Evolutionary conservation across 2,113 vertebrate species (phyloP).

Genomic region (Emydocephalus ijimae): DNA sequence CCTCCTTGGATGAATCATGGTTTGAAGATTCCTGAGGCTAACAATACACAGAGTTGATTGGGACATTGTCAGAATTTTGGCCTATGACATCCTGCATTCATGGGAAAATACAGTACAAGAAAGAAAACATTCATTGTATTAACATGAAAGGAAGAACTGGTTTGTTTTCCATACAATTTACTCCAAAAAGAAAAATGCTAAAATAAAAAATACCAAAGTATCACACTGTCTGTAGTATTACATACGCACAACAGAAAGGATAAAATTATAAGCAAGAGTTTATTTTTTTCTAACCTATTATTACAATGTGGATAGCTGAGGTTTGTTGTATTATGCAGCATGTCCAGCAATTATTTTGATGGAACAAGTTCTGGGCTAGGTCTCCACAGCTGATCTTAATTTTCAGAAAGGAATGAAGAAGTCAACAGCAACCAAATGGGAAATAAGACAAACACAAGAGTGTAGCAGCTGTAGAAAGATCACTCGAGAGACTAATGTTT

Average conservation of each 20-base stretch:
- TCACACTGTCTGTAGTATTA: background rate
- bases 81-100: background rate
- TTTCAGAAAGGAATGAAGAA: constrained; percentile 21
- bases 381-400: constrained; percentile 17
- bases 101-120: background rate
- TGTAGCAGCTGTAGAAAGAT: constrained; percentile 11
- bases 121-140: background rate
- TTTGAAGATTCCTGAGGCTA: background rate
- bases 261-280: background rate
- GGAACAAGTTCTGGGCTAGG: background rate
- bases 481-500: background rate
- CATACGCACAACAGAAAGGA: background rate
- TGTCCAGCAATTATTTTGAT: background rate
- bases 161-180: background rate
- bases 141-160: background rate
- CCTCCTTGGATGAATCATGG: background rate
- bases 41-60: background rate
- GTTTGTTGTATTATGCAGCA: background rate
- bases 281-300: background rate
- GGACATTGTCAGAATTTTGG: background rate
- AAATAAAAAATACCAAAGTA: background rate
- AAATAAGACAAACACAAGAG: background rate
- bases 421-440: background rate
- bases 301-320: background rate
- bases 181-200: background rate